Evolutionary conservation across 2,888 invertebrate genomes (phyloP), one percentile per base, ranked within the genome.

Genomic region (Galeruca laticollis): DNA sequence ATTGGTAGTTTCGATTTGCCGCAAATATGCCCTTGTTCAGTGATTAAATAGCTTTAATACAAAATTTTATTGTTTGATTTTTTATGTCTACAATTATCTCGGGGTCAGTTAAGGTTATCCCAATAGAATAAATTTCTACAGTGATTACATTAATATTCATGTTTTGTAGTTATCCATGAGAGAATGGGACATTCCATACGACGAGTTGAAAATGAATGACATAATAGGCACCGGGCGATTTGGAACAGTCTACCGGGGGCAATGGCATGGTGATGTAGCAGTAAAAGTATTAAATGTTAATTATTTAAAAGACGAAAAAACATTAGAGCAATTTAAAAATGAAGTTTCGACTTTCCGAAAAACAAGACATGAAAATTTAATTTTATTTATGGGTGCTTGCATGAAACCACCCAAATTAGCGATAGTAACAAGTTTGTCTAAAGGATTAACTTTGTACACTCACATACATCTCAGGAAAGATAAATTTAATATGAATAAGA

Each of bases 101-200:
- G 11, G 9, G 35, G 40, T 40, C 40, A n/a, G 10, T 40, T 40
- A 40, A 40, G 11, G 40, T 35, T 47, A 33, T 61, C 52, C 26
- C 1, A 5, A 15, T 64, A 8, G 40, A 61, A 18, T 40, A 57
- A 49, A 57, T 18, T 5, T 33, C 13, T 11, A n/a, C 40, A n/a
- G 9, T 40, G 6, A 26, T 5, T n/a, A 40, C 20, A 60, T 26
- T 26, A 26, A 26, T 64, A 2, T 52, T 51, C 40, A 5, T 47
- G 71, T 74, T 67, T 81, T 82, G 13, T 86, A 93, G 93, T 86
- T 96, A 75, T 96, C 96, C 1, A 91, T 96, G 88, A 91, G 95
- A 81, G 98, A 98, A 84, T 98, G 98, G 98, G 97, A 98, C 87
- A 98, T 98, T 84, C 97, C 98, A n/a, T 98, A 92, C 87, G 95